These are phyloP conservation scores for Pseudanteris insignis DNA, from an alignment of 2,888 invertebrate species.

Conservation along the genomic window DNA sequence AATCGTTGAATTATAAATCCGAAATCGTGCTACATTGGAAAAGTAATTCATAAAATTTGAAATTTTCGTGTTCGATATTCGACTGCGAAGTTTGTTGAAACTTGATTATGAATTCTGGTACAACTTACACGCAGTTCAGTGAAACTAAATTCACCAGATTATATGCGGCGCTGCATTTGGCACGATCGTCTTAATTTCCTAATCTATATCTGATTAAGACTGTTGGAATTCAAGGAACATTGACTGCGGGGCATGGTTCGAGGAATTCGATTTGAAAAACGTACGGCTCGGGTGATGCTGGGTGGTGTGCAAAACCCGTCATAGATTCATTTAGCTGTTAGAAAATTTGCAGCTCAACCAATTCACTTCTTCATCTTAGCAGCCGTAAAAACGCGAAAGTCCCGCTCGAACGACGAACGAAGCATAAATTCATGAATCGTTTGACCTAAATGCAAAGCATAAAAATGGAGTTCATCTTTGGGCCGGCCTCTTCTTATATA, in stretches of 20 bases:
- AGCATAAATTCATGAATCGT: constrained; percentile 38
- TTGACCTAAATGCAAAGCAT: constrained; percentile 30
- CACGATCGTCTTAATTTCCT: constrained; percentile 18
- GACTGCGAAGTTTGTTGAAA: constrained; percentile 12
- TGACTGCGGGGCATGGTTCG: neutral
- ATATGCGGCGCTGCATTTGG: constrained; percentile 23
- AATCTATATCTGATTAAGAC: constrained; percentile 20
- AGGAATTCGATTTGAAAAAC: constrained; percentile 2
- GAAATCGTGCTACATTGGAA: neutral
- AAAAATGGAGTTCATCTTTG: constrained; percentile 38
- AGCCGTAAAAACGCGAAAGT: neutral
- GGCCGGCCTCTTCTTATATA: constrained; percentile 22
- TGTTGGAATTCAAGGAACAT: constrained; percentile 12
- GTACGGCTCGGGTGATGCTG: constrained; percentile 14
- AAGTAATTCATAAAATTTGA: constrained; percentile 24
- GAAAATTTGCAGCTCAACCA: no score
- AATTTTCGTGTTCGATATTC: constrained; percentile 11
- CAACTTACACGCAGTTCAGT: constrained; percentile 5
- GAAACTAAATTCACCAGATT: constrained; percentile 15
- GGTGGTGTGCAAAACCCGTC: neutral
- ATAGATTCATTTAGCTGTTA: no score
- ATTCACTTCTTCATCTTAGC: no score
- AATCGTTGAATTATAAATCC: constrained; percentile 6
- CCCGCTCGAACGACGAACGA: neutral
- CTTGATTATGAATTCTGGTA: constrained; percentile 19